phyloP scores from a whole-genome alignment of 2,113 vertebrate genomes.

The Rafetus swinhoei region DNA sequence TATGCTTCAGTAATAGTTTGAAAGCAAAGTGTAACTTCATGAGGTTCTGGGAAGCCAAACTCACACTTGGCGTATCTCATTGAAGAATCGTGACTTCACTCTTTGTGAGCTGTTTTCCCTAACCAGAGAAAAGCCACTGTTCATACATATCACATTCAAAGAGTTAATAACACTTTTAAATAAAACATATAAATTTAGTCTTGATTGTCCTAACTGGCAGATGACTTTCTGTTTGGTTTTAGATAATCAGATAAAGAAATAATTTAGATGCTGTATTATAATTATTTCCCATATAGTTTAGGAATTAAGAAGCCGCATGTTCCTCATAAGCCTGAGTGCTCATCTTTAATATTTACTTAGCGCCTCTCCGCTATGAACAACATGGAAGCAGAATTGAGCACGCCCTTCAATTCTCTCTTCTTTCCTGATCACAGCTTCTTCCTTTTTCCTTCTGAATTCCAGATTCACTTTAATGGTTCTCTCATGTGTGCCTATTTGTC shows the following conservation, averaged over 20 bases:
- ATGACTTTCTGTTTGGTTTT: not conserved
- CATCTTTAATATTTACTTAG: not conserved
- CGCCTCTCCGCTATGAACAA: not conserved
- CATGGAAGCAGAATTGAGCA: not conserved
- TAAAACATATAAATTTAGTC: not conserved
- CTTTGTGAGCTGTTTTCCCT: not conserved
- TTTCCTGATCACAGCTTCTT: not conserved
- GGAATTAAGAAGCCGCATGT: not conserved
- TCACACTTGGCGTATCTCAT: not conserved
- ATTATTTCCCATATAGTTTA: not conserved
- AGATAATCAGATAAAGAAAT: not conserved
- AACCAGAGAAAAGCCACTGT: accelerated
- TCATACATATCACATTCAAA: not conserved
- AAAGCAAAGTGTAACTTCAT: not conserved
- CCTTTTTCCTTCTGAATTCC: not conserved
- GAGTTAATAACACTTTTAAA: not conserved
- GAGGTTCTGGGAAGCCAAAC: not conserved
- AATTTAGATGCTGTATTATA: not conserved
- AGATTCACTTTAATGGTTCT: not conserved
- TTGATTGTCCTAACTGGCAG: not conserved
- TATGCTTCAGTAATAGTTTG: not conserved
- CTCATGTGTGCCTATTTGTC: not conserved
- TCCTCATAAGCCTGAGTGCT: not conserved
- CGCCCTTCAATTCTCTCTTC: accelerated
- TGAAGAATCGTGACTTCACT: not conserved